A percentile compares a stretch with the other conserved stretches of the same genome.
These are phyloP conservation scores for Malthinus flaveolus DNA, from an alignment of 2,888 invertebrate genomes.

Conservation along the genomic window DNA sequence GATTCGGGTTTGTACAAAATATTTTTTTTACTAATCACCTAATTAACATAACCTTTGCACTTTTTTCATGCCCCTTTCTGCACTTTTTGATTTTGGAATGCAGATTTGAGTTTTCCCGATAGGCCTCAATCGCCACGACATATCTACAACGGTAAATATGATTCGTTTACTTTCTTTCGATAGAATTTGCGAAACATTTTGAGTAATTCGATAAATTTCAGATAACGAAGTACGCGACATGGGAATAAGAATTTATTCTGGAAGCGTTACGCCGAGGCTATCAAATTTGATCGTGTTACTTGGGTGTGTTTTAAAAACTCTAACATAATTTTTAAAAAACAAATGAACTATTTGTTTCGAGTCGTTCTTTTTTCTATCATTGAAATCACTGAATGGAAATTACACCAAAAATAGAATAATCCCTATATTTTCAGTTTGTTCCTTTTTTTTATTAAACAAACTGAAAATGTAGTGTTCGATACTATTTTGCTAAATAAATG, in stretches of 20 bases:
- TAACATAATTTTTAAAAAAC: constrained; percentile 35
- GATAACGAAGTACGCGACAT: constrained; percentile 48
- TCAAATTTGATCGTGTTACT: constrained; percentile 18
- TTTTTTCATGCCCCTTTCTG: background rate
- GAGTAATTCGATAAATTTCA: constrained; percentile 31
- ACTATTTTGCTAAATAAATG: constrained; percentile 26
- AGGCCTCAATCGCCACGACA: constrained; percentile 48
- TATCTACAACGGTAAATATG: constrained; percentile 44
- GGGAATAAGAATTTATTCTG: constrained; percentile 43
- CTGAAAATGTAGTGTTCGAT: constrained; percentile 14
- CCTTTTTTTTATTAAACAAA: constrained; percentile 1
- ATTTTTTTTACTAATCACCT: background rate
- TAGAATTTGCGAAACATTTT: background rate
- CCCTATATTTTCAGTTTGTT: constrained; percentile 14
- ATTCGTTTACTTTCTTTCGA: background rate
- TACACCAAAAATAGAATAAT: constrained; percentile 42
- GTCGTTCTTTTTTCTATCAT: constrained; percentile 35
- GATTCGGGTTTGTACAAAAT: constrained; percentile 60
- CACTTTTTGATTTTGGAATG: constrained; percentile 6
- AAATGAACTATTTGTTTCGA: constrained; percentile 24
- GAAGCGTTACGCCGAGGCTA: constrained; percentile 17
- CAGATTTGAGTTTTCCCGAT: constrained; percentile 50
- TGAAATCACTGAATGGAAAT: constrained; percentile 49
- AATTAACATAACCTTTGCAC: background rate
- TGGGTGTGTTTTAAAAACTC: constrained; percentile 29